These are phyloP conservation scores for Zaprionus nigranus DNA, from an alignment of 1,140 invertebrate genomes.

Conservation along the genomic window DNA sequence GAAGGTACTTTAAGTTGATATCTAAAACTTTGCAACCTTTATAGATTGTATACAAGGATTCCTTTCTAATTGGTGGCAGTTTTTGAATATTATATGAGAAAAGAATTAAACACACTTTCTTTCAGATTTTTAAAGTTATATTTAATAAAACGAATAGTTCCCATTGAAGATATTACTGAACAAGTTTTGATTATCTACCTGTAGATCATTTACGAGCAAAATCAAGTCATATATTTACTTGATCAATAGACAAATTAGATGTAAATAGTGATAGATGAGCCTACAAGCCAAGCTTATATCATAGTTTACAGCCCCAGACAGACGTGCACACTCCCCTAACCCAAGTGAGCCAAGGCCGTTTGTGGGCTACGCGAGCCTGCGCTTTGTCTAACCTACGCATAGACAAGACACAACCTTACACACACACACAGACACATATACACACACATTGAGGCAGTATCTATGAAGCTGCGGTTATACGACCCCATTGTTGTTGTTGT, in stretches of 20 bases:
- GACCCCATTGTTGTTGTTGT: constrained; percentile 29
- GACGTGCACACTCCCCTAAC: constrained; percentile 27
- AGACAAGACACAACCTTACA: background rate
- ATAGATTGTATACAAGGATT: too few species aligned
- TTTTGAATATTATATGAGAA: too few species aligned
- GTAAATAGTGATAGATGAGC: background rate
- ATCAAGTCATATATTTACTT: too few species aligned
- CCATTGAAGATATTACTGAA: too few species aligned
- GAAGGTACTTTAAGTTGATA: too few species aligned
- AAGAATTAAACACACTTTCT: too few species aligned
- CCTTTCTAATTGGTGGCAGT: too few species aligned
- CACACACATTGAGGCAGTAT: constrained; percentile 21
- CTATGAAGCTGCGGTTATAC: constrained; percentile 12
- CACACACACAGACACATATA: constrained; percentile 11
- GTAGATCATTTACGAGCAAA: too few species aligned
- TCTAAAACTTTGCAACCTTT: too few species aligned
- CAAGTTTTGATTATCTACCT: too few species aligned
- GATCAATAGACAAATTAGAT: background rate
- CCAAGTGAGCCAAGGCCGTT: constrained; percentile 49
- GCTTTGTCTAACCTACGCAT: constrained; percentile 36
- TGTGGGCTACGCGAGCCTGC: constrained; percentile 33
- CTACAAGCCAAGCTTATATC: background rate
- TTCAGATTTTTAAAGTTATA: too few species aligned
- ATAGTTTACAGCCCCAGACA: constrained; percentile 22
- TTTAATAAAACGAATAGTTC: too few species aligned